Percentiles rank a stretch among this genome's conserved stretches.
phyloP scores from a whole-genome alignment of 1,140 invertebrate genomes.

The Brachionus asplanchnoidis region DNA sequence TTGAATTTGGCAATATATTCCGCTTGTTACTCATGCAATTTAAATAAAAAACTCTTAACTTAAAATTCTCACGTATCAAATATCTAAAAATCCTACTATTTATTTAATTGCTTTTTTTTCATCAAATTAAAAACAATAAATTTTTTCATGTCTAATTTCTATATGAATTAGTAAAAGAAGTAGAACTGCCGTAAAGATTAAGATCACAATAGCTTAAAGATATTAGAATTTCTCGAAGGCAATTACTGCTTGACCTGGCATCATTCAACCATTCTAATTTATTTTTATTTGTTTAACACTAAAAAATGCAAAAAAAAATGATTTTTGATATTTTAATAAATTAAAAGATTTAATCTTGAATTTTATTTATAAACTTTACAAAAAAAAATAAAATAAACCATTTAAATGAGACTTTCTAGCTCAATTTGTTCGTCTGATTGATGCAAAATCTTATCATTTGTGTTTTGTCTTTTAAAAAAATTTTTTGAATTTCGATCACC shows the following conservation, averaged over 20 bases:
- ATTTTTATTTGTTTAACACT: background rate
- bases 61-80: no score
- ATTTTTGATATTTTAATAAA: background rate
- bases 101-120: no score
- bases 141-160: no score
- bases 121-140: no score
- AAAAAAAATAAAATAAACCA: background rate
- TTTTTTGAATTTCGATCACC: background rate
- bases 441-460: background rate
- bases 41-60: no score
- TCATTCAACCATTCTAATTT: background rate
- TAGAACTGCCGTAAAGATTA: no score
- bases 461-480: background rate
- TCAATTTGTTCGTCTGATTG: slow-evolving; percentile 14
- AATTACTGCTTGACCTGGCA: background rate
- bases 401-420: slow-evolving; percentile 1
- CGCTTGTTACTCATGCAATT: no score
- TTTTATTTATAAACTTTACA: background rate
- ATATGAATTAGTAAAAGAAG: no score
- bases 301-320: background rate
- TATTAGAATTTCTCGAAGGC: no score
- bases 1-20: no score
- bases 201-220: no score
- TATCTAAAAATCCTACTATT: no score
- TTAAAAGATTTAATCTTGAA: background rate